Conservation (phyloP, 2,888 invertebrate species). For the Trissolcus brochymenae region DNA sequence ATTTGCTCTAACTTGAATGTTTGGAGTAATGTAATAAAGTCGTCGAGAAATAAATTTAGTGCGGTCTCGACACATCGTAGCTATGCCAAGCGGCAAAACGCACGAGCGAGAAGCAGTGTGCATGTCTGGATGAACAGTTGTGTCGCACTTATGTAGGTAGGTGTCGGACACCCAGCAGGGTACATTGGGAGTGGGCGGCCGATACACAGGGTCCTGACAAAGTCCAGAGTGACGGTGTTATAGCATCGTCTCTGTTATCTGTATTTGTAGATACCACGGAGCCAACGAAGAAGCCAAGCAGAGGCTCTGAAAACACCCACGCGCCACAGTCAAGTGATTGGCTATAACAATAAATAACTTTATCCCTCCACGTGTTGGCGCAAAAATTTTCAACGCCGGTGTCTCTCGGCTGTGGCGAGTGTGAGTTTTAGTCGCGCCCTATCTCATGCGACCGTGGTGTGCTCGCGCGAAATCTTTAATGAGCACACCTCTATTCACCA, state of each 20-base stretch:
- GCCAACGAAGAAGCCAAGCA: slow-evolving; percentile 59
- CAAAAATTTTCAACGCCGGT: slow-evolving; percentile 67
- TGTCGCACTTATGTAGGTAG: slow-evolving; percentile 72
- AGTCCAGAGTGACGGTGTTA: slow-evolving; percentile 66
- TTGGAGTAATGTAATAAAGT: slow-evolving; percentile 73
- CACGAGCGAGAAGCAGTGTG: slow-evolving; percentile 58
- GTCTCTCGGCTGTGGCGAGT: slow-evolving; percentile 1
- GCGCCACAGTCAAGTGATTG: slow-evolving; percentile 68
- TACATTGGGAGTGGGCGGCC: slow-evolving; percentile 72
- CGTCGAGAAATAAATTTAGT: slow-evolving; percentile 73
- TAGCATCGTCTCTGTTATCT: slow-evolving; percentile 65
- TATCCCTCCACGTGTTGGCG: slow-evolving; percentile 73
- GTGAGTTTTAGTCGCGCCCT: slow-evolving; percentile 40
- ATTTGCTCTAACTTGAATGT: slow-evolving; percentile 71
- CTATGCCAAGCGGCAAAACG: slow-evolving; percentile 57
- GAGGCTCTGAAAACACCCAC: slow-evolving; percentile 70
- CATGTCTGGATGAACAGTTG: slow-evolving; percentile 63
- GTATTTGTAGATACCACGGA: slow-evolving; percentile 59
- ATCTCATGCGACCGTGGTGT: slow-evolving; percentile 31
- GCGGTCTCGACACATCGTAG: slow-evolving; percentile 62
- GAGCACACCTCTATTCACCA: slow-evolving; percentile 26
- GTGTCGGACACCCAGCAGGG: slow-evolving; percentile 76
- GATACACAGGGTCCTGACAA: slow-evolving; percentile 68
- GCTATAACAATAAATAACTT: slow-evolving; percentile 76
- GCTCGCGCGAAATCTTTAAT: slow-evolving; percentile 41